phyloP scores from a whole-genome alignment of 2,113 vertebrate genomes.

The Tiliqua scincoides region DNA sequence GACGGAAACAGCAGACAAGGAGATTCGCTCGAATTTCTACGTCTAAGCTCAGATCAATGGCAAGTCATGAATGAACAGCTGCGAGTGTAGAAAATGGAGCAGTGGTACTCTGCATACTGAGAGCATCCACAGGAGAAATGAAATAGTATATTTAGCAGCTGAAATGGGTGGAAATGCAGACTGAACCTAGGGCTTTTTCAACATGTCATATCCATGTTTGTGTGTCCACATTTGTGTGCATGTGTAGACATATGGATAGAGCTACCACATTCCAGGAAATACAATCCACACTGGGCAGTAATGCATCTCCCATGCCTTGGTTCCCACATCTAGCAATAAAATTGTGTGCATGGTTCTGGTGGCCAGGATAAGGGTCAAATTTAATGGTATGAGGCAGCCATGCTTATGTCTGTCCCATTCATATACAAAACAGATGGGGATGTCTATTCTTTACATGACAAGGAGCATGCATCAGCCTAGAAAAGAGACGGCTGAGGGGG shows the following conservation, averaged over 20 bases:
- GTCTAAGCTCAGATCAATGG: conserved; percentile 8
- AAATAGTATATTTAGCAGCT: background rate
- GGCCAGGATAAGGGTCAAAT: background rate
- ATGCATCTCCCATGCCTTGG: too few relatives aligned
- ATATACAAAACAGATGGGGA: too few relatives aligned
- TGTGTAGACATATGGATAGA: too few relatives aligned
- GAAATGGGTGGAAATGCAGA: background rate
- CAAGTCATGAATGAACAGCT: conserved; percentile 31
- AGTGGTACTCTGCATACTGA: conserved; percentile 19
- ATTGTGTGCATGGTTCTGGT: background rate
- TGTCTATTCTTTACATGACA: too few relatives aligned
- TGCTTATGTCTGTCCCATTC: too few relatives aligned
- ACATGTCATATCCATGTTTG: too few relatives aligned
- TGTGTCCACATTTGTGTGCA: too few relatives aligned
- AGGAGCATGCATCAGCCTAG: too few relatives aligned
- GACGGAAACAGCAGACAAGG: background rate
- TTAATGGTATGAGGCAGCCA: too few relatives aligned
- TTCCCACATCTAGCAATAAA: background rate
- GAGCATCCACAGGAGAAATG: background rate
- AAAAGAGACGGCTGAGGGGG: too few relatives aligned
- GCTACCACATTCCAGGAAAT: background rate
- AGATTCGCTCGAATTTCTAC: background rate
- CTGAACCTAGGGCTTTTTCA: background rate
- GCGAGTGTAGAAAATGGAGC: conserved; percentile 6
- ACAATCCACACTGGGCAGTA: background rate